Evolutionary conservation across 2,113 vertebrate species (phyloP), one percentile per base, ranked within the genome.

Genomic region (Phaethornis superciliosus): DNA sequence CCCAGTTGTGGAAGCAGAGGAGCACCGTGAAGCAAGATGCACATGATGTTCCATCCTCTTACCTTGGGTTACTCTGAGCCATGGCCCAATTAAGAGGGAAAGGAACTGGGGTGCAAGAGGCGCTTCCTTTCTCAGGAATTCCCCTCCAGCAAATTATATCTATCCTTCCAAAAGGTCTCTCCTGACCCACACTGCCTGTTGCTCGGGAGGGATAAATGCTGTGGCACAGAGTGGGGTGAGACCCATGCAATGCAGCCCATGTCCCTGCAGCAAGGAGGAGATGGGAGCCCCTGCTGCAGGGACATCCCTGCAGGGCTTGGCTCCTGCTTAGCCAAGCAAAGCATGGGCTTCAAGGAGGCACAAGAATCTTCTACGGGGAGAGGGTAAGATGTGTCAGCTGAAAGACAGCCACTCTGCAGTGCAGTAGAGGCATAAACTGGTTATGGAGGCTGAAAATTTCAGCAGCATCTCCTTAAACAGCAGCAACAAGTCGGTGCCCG

Each of bases 161-260:
- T 3, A 10, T 62, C 33, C 11, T 70, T 74, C 62, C 60, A 54
- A 47, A 92, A 81, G 8, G 27, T 4, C 4, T 0, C 15, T 37
- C 47, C 74, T 68, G 81, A 81, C 30, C 37, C 32, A 15, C 21
- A 5, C 54, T 3, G 11, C 46, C 69, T 11, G 35, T 2, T 58
- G n/a, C 85, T 88, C 59, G 32, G 51, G 46, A 70, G 62, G 11
- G 24, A 35, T 2, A 47, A 85, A 60, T 20, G n/a, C 1, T 21
- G 6, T 24, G 35, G 20, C 59, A 85, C 12, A n/a, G 80, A 67
- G 59, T 23, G 2, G 30, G 49, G 24, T 32, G 63, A 64, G 35
- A 51, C 8, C 4, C 0, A 0, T 10, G 8, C 8, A 49, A 28
- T 23, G 17, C 55, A 70, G 42, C 8, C 12, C 1, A 5, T 1